phyloP scores from a whole-genome alignment of 2,113 vertebrate species.

The Azemiops feae region DNA sequence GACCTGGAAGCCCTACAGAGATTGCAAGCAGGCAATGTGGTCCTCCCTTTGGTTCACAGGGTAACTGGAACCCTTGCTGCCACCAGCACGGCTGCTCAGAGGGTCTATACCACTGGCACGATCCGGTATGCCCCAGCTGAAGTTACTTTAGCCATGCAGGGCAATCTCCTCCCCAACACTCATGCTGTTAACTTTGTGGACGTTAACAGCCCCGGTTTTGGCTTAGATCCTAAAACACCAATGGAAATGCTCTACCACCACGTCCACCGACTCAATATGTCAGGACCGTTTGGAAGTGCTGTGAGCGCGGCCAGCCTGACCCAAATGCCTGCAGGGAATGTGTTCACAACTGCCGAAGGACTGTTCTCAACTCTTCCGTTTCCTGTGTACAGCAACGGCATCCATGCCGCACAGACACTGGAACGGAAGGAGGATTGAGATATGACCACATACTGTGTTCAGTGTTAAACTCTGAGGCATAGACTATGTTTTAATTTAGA shows the following conservation, averaged over 20 bases:
- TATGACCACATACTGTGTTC: constrained; percentile 87
- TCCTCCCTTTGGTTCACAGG: constrained; percentile 94
- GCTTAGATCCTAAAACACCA: constrained; percentile 98
- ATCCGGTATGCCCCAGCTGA: constrained; percentile 98
- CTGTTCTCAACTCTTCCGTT: constrained; percentile 98
- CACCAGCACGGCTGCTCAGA: constrained; percentile 86
- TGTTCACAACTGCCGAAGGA: constrained; percentile 97
- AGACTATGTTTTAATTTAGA: constrained; percentile 85
- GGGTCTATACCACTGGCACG: constrained; percentile 98
- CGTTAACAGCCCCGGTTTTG: constrained; percentile 87
- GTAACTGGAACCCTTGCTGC: constrained; percentile 90
- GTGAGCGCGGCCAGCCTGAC: constrained; percentile 85
- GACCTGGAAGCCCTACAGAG: constrained; percentile 96
- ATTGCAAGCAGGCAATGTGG: constrained; percentile 92
- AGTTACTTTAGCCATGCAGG: constrained; percentile 95
- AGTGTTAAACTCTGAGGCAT: constrained; percentile 81
- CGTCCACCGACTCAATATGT: constrained; percentile 98
- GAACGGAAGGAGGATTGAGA: constrained; percentile 97
- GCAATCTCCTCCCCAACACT: constrained; percentile 92
- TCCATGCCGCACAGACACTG: constrained; percentile 94
- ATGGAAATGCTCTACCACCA: constrained; percentile 99
- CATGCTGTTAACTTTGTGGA: constrained; percentile 97
- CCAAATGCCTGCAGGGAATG: constrained; percentile 92
- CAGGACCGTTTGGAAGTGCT: constrained; percentile 86
- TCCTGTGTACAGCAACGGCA: constrained; percentile 98